These are phyloP conservation scores for Conops quadrifasciatus DNA, from an alignment of 2,888 invertebrate genomes.

Conservation along the genomic window DNA sequence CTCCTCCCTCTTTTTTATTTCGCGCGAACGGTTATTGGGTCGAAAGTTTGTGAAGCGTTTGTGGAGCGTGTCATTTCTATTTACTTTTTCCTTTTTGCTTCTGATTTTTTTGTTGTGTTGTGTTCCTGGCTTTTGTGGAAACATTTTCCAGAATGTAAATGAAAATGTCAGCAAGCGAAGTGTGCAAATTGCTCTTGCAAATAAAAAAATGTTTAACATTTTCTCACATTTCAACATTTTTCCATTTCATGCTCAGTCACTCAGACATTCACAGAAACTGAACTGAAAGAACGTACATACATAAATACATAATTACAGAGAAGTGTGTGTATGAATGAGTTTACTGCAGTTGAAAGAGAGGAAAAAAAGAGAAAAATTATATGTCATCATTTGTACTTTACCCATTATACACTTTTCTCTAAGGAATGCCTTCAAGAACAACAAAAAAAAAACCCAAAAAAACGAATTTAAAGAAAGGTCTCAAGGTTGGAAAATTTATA, in stretches of 20 bases:
- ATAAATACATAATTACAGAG: not conserved
- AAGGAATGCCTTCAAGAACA: too few relatives aligned
- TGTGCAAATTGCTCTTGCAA: slow-evolving; percentile 1
- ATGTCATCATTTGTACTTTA: too few relatives aligned
- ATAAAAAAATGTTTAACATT: slow-evolving; percentile 1
- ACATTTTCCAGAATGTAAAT: not conserved
- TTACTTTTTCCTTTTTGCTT: not conserved
- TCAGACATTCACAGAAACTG: not conserved
- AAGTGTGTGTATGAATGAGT: not conserved
- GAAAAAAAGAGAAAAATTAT: too few relatives aligned
- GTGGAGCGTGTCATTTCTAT: not conserved
- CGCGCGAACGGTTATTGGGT: too few relatives aligned
- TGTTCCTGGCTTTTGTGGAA: too few relatives aligned
- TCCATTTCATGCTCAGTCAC: not conserved
- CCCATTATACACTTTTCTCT: too few relatives aligned
- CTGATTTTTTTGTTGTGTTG: not conserved
- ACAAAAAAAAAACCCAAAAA: too few relatives aligned
- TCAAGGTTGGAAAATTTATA: too few relatives aligned
- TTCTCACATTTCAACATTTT: slow-evolving; percentile 3
- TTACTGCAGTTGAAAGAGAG: too few relatives aligned
- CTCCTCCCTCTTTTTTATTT: not conserved
- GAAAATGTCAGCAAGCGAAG: slow-evolving; percentile 6
- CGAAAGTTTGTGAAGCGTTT: too few relatives aligned
- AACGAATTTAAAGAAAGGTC: too few relatives aligned
- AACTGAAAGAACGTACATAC: not conserved